Evolutionary conservation across 53 echinoderm and acorn worm species (phyloP), one percentile per base, ranked within the genome.

Genomic region (Actinopyga echinites): DNA sequence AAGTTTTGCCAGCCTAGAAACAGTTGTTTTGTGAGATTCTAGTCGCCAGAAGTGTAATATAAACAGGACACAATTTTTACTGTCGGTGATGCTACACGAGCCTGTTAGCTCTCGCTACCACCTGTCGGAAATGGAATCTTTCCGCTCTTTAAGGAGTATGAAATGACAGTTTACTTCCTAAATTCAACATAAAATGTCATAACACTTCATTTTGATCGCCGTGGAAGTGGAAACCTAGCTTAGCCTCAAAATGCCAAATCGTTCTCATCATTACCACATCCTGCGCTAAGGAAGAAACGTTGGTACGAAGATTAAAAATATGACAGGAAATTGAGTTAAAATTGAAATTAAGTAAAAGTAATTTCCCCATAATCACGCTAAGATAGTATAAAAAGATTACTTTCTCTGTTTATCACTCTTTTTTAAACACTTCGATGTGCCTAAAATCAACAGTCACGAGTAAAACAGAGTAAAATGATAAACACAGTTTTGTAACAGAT

Each of bases 101-200:
- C 71, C n/a, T 29, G 19, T 65, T 65, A 63, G 28, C 29, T 63
- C 29, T 63, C 11, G 71, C 71, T 9, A 71, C 71, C 71, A 71
- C 71, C 71, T 71, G 71, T 71, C 71, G 71, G 71, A 71, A 43
- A 42, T 71, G 42, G 42, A 71, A 40, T 71, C 22, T 42, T 71
- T 71, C 71, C 71, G 71, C 71, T 71, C 42, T 42, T 71, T 38
- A 71, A 43, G 71, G 71, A 25, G 44, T 71, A 71, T 71, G 40
- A 71, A 71, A 71, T 71, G 71, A 71, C 71, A 71, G 44, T 71
- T 71, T 43, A 71, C 40, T 71, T 71, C 71, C 71, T 71, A 43
- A 71, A 43, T 71, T 71, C 71, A 71, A 71, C 71, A 71, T 71
- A 44, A 71, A 71, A 71, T 40, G 71, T 43, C 71, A 71, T 71